phyloP scores from a whole-genome alignment of 2,888 invertebrate species.

The Eilema sororculum region DNA sequence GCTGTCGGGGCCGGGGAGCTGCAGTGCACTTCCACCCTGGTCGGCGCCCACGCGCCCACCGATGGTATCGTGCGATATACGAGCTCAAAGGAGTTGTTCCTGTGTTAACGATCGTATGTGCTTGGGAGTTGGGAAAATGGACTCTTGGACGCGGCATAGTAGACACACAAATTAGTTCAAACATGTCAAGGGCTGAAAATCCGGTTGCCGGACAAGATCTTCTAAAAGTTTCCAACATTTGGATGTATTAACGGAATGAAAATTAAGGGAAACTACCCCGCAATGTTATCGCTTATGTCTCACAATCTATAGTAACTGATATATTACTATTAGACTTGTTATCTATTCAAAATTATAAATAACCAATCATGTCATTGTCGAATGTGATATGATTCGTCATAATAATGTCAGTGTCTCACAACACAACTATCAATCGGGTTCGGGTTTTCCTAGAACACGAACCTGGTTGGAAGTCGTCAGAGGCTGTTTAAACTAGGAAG shows the following conservation, averaged over 20 bases:
- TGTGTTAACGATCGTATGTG: slow-evolving; percentile 54
- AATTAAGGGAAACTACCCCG: background rate
- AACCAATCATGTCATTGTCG: too few species aligned
- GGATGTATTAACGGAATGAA: background rate
- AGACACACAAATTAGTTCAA: background rate
- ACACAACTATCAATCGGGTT: too few species aligned
- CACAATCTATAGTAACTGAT: background rate
- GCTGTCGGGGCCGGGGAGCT: slow-evolving; percentile 38
- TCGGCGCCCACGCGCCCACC: slow-evolving; percentile 52
- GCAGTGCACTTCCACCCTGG: slow-evolving; percentile 47
- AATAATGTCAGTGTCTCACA: too few species aligned
- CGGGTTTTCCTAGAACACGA: too few species aligned
- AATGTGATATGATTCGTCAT: too few species aligned
- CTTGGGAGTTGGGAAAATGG: slow-evolving; percentile 11
- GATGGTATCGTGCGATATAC: slow-evolving; percentile 64
- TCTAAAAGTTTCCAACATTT: background rate
- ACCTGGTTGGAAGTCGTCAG: too few species aligned
- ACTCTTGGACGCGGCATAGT: slow-evolving; percentile 31
- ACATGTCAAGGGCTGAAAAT: background rate
- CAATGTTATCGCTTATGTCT: background rate
- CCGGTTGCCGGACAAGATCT: background rate
- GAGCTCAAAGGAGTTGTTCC: slow-evolving; percentile 55
- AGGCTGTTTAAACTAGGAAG: background rate
- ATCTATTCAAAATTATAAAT: too few species aligned
- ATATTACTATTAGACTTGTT: background rate